Conservation (phyloP, 2,113 vertebrate genomes). For the Antennarius striatus region DNA sequence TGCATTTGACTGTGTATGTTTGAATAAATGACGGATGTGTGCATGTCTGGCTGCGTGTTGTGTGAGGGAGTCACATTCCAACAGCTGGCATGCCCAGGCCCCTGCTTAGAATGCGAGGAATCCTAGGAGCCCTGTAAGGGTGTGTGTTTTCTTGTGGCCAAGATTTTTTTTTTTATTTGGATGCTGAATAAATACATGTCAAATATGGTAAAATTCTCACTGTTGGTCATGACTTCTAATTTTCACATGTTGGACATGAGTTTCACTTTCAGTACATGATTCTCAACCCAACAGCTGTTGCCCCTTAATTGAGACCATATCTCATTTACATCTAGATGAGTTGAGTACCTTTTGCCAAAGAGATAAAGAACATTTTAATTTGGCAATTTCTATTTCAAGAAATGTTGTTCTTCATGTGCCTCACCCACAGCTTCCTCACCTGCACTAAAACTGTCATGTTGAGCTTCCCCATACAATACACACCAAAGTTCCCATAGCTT, state of each 20-base stretch:
- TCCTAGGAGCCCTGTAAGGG: slow-evolving; percentile 44
- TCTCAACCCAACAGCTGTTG: slow-evolving; percentile 16
- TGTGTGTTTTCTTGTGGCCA: slow-evolving; percentile 24
- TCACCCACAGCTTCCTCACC: neutral
- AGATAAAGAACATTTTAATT: neutral
- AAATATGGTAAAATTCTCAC: neutral
- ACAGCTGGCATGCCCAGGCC: slow-evolving; percentile 77
- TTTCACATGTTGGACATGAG: neutral
- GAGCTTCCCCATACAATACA: slow-evolving; percentile 1
- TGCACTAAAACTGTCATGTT: neutral
- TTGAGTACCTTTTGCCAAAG: neutral
- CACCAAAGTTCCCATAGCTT: neutral
- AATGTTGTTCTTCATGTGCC: neutral
- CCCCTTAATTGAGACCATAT: neutral
- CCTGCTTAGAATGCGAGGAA: slow-evolving; percentile 71
- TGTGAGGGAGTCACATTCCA: slow-evolving; percentile 62
- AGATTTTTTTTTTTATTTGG: slow-evolving; percentile 17
- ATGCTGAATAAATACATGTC: slow-evolving; percentile 9
- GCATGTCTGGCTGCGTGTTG: neutral
- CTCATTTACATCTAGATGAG: neutral
- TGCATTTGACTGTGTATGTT: neutral
- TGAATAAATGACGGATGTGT: neutral
- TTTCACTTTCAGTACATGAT: neutral
- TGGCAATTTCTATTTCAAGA: neutral
- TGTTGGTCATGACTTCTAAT: slow-evolving; percentile 23